Percentiles rank a stretch among this genome's conserved stretches.
Conservation (phyloP, 2,888 invertebrate species). For the Aporophyla lueneburgensis region DNA sequence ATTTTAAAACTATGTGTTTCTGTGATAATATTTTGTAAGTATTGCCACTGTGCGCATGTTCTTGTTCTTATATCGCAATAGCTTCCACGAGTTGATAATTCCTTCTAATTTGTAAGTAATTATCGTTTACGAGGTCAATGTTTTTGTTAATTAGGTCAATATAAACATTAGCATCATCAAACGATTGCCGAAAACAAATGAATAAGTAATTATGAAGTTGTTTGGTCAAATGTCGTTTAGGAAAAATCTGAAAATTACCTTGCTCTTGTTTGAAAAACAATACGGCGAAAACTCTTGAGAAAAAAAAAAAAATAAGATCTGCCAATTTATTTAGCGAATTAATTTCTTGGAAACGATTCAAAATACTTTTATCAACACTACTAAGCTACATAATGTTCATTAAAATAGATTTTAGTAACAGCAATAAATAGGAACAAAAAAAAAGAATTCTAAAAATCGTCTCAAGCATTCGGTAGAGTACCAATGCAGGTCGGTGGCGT, state of each 20-base stretch:
- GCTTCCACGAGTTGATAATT: constrained; percentile 43
- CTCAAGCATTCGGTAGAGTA: constrained; percentile 46
- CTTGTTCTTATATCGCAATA: constrained; percentile 39
- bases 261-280: constrained; percentile 29
- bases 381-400: constrained; percentile 40
- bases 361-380: constrained; percentile 37
- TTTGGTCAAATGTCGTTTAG: constrained; percentile 9
- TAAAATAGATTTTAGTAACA: constrained; percentile 43
- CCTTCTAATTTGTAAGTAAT: constrained; percentile 47
- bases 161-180: constrained; percentile 41
- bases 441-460: constrained; percentile 30
- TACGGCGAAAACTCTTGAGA: neutral
- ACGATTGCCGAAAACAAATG: constrained; percentile 27
- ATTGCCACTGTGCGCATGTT: neutral
- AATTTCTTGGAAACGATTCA: constrained; percentile 8
- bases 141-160: constrained; percentile 50
- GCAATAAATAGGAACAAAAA: constrained; percentile 31
- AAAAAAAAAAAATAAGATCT: neutral
- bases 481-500: constrained; percentile 50
- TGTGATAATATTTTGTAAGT: neutral
- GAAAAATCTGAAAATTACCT: constrained; percentile 16
- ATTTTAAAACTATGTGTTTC: neutral
- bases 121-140: constrained; percentile 49
- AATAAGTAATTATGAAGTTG: constrained; percentile 25
- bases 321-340: neutral